Conservation (phyloP, 2,888 invertebrate genomes). For the Netelia melanura region DNA sequence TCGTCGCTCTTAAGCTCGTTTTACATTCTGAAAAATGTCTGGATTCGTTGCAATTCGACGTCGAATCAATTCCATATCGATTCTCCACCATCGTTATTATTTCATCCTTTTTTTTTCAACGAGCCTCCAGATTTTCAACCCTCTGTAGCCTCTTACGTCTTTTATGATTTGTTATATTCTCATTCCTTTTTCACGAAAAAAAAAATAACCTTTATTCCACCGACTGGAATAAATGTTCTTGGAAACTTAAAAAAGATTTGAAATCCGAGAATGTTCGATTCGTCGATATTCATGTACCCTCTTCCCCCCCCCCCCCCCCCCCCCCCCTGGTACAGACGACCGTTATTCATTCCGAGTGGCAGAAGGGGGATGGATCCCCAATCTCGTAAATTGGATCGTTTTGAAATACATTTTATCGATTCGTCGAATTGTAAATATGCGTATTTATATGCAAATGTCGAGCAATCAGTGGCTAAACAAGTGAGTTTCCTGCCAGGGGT, state of each 20-base stretch:
- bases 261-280: neutral
- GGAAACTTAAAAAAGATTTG: neutral
- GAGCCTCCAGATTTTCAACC: no score
- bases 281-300: neutral
- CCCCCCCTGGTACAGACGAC: neutral
- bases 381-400: neutral
- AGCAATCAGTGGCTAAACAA: slow-evolving; percentile 18
- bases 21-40: no score
- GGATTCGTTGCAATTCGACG: no score
- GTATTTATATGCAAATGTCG: neutral
- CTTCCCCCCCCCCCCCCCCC: neutral
- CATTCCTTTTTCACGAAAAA: neutral
- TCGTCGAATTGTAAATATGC: neutral
- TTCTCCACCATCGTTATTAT: no score
- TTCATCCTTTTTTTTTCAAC: no score
- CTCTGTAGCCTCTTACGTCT: no score
- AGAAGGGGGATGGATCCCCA: neutral
- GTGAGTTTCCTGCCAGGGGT: slow-evolving; percentile 7
- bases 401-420: neutral
- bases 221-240: neutral
- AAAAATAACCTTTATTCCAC: neutral
- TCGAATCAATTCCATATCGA: no score
- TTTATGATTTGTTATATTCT: no score
- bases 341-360: neutral
- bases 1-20: no score